Evolutionary conservation across 1,140 invertebrate species (phyloP).

Genomic region (Tetraneura akinire): DNA sequence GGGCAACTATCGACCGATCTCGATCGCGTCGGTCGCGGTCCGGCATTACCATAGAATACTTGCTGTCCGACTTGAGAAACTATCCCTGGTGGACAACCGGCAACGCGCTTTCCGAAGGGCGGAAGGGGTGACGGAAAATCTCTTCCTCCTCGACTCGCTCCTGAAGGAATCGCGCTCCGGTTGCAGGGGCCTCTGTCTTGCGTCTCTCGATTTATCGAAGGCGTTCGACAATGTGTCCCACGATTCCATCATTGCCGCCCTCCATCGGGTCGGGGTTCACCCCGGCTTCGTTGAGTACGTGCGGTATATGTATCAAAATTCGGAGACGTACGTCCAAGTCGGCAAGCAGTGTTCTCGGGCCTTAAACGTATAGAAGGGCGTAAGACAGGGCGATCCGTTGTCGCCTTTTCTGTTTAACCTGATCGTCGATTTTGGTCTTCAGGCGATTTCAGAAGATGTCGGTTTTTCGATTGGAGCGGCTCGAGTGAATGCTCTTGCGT

Average conservation of each 20-base stretch:
- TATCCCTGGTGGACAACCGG: too few species aligned
- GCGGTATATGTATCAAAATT: neutral
- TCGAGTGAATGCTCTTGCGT: neutral
- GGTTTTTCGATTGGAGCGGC: neutral
- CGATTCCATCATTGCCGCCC: neutral
- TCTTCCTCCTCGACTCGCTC: neutral
- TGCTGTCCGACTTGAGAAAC: too few species aligned
- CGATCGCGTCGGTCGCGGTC: neutral
- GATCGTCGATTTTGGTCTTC: slow-evolving; percentile 53
- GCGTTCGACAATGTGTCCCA: slow-evolving; percentile 58
- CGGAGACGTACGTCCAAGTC: neutral
- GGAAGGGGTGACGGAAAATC: slow-evolving; percentile 52
- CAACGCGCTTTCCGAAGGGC: slow-evolving; percentile 55
- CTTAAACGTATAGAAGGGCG: slow-evolving; percentile 53
- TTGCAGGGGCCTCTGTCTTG: neutral
- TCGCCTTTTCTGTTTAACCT: slow-evolving; percentile 57
- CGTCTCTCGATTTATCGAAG: slow-evolving; percentile 54
- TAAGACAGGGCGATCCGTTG: slow-evolving; percentile 58
- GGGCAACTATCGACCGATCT: neutral
- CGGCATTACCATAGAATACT: too few species aligned
- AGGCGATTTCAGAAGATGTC: neutral
- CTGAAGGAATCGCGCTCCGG: neutral
- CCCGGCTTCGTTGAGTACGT: slow-evolving; percentile 22
- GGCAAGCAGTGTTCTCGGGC: neutral
- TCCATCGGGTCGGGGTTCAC: slow-evolving; percentile 52